Evolutionary conservation across 2,888 invertebrate genomes (phyloP).

Genomic region (Clitarchus hookeri): DNA sequence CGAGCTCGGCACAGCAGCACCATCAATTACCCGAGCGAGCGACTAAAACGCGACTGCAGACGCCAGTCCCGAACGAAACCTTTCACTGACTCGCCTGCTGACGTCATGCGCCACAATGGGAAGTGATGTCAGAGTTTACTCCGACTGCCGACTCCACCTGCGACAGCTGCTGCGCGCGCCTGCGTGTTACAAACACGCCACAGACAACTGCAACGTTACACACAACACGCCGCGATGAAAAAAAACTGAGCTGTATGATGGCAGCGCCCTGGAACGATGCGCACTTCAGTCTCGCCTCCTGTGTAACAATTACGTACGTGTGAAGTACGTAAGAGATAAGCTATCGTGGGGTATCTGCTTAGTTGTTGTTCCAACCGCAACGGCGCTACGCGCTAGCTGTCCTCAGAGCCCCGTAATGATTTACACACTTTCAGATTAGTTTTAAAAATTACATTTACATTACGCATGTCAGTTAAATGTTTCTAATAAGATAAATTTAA

Average conservation of each 20-base stretch:
- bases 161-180: slow-evolving; percentile 36
- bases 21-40: slow-evolving; percentile 9
- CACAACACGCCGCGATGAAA: background rate
- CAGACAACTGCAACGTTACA: no score
- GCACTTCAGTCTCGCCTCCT: background rate
- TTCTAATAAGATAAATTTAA: no score
- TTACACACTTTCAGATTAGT: no score
- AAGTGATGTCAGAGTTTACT: slow-evolving; percentile 37
- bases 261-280: background rate
- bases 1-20: background rate
- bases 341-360: background rate
- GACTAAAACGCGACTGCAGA: background rate
- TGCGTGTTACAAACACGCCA: background rate
- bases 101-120: slow-evolving; percentile 38
- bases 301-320: background rate
- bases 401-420: no score
- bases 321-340: background rate
- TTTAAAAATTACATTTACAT: no score
- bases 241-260: background rate
- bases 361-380: background rate
- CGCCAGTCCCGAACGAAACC: background rate
- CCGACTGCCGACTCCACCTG: slow-evolving; percentile 30
- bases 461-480: no score
- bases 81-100: slow-evolving; percentile 31
- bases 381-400: background rate